Conservation (phyloP, 2,113 vertebrate genomes). For the Scytalopus superciliaris region DNA sequence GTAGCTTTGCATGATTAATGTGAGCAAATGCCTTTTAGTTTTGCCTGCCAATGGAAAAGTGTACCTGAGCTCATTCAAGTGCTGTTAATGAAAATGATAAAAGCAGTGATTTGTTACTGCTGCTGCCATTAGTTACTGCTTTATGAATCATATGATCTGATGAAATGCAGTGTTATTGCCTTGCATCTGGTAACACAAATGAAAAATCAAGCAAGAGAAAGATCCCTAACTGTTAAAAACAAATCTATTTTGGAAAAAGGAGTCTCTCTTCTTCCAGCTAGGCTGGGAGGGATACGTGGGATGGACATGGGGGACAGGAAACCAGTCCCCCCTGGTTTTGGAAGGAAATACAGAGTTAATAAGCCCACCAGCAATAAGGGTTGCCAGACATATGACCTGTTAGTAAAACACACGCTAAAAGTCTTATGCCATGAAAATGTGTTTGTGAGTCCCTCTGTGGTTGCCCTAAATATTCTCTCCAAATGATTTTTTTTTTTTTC, state of each 20-base stretch:
- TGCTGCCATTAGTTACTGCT: background rate
- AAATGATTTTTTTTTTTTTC: no score
- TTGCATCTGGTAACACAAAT: background rate
- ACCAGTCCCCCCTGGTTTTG: background rate
- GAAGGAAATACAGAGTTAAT: background rate
- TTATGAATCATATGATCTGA: background rate
- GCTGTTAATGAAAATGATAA: slow-evolving; percentile 34
- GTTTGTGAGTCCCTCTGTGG: background rate
- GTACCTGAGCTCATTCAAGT: background rate
- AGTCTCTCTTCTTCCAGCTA: background rate
- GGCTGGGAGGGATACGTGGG: background rate
- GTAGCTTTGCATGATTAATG: slow-evolving; percentile 21
- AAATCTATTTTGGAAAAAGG: background rate
- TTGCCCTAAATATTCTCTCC: background rate
- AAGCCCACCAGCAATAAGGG: background rate
- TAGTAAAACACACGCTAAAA: background rate
- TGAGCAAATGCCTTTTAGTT: background rate
- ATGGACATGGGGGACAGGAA: background rate
- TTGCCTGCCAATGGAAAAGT: slow-evolving; percentile 19
- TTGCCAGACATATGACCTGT: background rate
- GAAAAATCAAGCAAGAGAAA: background rate
- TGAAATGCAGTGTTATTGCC: background rate
- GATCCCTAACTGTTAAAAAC: background rate
- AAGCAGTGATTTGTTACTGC: slow-evolving; percentile 16
- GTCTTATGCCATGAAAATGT: background rate